These are phyloP conservation scores for Gallinago undulata DNA, from an alignment of 2,113 vertebrate species.

Conservation along the genomic window DNA sequence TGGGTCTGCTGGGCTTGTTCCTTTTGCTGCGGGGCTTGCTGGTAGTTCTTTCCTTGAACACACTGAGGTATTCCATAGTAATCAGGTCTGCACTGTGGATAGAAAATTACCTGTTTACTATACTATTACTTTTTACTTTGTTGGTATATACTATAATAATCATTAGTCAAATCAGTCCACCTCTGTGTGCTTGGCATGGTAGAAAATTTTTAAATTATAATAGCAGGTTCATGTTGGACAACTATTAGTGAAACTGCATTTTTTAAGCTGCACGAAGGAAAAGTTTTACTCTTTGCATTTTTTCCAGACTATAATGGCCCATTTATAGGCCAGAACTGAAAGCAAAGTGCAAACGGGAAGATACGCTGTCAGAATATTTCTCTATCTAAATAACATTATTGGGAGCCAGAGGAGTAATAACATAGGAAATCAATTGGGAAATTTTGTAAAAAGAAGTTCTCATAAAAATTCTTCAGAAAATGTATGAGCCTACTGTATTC, in stretches of 20 bases:
- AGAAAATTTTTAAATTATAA: background rate
- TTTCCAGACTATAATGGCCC: background rate
- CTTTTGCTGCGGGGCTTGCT: background rate
- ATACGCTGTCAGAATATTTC: slow-evolving; percentile 31
- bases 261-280: background rate
- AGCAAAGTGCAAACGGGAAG: slow-evolving; percentile 12
- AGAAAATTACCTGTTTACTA: slow-evolving; percentile 1
- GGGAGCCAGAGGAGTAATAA: slow-evolving; percentile 35
- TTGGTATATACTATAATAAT: background rate
- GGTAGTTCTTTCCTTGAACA: background rate
- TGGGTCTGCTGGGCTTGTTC: background rate
- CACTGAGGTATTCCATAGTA: background rate
- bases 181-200: background rate
- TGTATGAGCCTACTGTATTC: background rate
- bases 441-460: slow-evolving; percentile 53
- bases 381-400: slow-evolving; percentile 41
- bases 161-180: slow-evolving; percentile 1
- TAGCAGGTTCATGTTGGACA: background rate
- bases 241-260: background rate
- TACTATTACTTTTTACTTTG: background rate
- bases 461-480: slow-evolving; percentile 41
- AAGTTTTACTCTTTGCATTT: background rate
- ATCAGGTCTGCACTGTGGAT: background rate
- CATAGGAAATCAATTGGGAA: background rate
- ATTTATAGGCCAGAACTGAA: slow-evolving; percentile 16